Evolutionary conservation across 2,797 vertebrate species (phyloP).

Genomic region (Hydrophis major): DNA sequence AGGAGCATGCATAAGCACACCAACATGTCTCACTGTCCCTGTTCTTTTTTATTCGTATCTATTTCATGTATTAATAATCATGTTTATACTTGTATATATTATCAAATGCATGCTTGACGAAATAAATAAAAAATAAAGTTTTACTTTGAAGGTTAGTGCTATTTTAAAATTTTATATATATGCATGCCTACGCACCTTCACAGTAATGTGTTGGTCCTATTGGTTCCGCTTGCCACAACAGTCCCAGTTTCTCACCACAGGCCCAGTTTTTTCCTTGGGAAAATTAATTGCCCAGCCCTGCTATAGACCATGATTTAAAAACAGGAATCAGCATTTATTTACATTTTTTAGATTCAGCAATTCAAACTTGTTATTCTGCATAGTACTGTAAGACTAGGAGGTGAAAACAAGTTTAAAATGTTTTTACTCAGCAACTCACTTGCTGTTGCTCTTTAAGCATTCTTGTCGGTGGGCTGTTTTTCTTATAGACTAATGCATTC

Average conservation of each 20-base stretch:
- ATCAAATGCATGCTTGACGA: too few species aligned
- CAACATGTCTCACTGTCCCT: too few species aligned
- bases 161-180: neutral
- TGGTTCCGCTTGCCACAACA: neutral
- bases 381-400: neutral
- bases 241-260: neutral
- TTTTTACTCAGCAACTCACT: neutral
- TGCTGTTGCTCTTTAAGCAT: neutral
- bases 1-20: too few species aligned
- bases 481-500: neutral
- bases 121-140: too few species aligned
- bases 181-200: neutral
- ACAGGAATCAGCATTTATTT: neutral
- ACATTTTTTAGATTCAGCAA: neutral
- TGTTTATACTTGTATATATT: too few species aligned
- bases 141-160: neutral
- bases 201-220: neutral
- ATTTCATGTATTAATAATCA: too few species aligned
- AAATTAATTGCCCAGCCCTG: neutral
- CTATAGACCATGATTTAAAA: neutral
- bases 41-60: too few species aligned
- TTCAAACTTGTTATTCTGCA: neutral
- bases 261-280: neutral
- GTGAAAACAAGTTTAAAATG: neutral
- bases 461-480: neutral